These are phyloP conservation scores for Zosterops borbonicus DNA, from an alignment of 2,113 vertebrate species.

Conservation along the genomic window DNA sequence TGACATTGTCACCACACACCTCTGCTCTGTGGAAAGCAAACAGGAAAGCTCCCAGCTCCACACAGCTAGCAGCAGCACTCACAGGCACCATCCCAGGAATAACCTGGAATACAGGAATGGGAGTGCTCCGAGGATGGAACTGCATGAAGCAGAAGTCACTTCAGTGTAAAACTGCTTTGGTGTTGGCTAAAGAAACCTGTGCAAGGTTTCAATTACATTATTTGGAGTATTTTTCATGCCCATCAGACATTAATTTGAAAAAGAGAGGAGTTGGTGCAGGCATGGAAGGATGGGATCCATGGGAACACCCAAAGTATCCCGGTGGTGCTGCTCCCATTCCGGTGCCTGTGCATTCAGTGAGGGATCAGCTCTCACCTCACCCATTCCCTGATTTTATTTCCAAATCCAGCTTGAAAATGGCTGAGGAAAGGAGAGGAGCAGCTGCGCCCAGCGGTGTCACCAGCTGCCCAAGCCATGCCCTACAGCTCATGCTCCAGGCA, in stretches of 20 bases:
- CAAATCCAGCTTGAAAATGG: not conserved
- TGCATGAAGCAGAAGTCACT: fast-evolving
- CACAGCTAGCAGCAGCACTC: fast-evolving
- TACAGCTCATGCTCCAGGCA: not conserved
- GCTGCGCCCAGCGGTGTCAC: not conserved
- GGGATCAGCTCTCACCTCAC: not conserved
- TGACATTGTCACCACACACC: not conserved
- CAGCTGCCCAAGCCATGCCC: not conserved
- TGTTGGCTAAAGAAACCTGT: not conserved
- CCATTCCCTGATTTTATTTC: not conserved
- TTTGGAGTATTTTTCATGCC: not conserved
- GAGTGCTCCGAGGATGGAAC: not conserved
- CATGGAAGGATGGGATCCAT: not conserved
- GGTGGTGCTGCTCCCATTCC: not conserved
- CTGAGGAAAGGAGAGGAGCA: not conserved
- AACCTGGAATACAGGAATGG: not conserved
- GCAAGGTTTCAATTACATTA: not conserved
- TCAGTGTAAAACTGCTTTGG: not conserved
- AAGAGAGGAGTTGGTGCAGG: fast-evolving
- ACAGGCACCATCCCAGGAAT: not conserved
- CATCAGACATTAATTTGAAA: not conserved
- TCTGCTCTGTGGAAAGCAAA: not conserved
- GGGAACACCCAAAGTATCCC: not conserved
- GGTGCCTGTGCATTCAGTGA: fast-evolving
- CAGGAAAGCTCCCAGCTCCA: not conserved